Evolutionary conservation across 2,888 invertebrate species (phyloP).

Genomic region (Plemyria rubiginata): DNA sequence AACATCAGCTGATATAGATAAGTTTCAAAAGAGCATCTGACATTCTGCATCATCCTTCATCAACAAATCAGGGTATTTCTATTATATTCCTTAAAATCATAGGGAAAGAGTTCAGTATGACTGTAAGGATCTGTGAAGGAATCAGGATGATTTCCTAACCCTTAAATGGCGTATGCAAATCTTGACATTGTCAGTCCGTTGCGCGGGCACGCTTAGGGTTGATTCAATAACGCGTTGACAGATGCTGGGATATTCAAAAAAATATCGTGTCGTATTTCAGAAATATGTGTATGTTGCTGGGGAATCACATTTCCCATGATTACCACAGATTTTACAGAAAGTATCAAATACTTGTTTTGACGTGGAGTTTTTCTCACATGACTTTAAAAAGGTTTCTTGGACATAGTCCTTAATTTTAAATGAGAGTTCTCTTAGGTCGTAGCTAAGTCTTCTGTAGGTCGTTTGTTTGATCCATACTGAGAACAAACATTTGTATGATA

Average conservation of each 20-base stretch:
- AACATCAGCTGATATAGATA: slow-evolving; percentile 12
- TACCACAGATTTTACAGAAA: too few species aligned
- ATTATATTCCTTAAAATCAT: slow-evolving; percentile 33
- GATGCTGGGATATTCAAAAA: slow-evolving; percentile 65
- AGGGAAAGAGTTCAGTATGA: slow-evolving; percentile 42
- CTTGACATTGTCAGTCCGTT: slow-evolving; percentile 54
- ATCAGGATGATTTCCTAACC: slow-evolving; percentile 68
- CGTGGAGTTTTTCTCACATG: too few species aligned
- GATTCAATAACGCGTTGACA: slow-evolving; percentile 77
- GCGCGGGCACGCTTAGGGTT: slow-evolving; percentile 63
- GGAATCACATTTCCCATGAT: slow-evolving; percentile 1
- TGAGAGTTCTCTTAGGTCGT: too few species aligned
- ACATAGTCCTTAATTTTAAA: too few species aligned
- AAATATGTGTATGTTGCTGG: slow-evolving; percentile 16
- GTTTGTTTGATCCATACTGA: too few species aligned
- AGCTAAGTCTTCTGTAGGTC: too few species aligned
- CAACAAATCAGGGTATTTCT: slow-evolving; percentile 21
- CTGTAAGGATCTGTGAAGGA: slow-evolving; percentile 40
- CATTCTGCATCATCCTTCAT: slow-evolving; percentile 48
- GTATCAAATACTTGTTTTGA: too few species aligned
- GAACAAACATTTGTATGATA: too few species aligned
- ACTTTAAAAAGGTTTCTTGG: too few species aligned
- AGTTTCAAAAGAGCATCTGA: slow-evolving; percentile 58
- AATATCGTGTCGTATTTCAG: slow-evolving; percentile 64
- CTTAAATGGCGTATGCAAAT: slow-evolving; percentile 81